A percentile compares a stretch with the other conserved stretches of the same genome.
These are phyloP conservation scores for Cranoglanis bouderius DNA, from an alignment of 2,113 vertebrate genomes.

Conservation along the genomic window DNA sequence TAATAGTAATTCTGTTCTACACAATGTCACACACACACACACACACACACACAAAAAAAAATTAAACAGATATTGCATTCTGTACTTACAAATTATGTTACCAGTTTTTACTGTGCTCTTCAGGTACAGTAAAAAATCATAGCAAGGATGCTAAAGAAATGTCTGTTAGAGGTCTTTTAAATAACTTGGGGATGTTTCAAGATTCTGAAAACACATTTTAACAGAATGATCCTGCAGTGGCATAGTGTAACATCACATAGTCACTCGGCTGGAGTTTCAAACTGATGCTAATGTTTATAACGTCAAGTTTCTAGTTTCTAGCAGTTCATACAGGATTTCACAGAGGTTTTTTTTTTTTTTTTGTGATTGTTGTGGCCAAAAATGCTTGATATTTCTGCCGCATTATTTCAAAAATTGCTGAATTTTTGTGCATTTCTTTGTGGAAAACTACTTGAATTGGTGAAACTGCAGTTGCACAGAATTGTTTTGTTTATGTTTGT, in stretches of 20 bases:
- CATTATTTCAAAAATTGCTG: no score
- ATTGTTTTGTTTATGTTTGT: no score
- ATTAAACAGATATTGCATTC: background rate
- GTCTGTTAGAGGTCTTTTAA: background rate
- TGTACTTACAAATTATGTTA: background rate
- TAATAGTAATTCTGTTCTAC: background rate
- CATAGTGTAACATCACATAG: background rate
- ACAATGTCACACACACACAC: no score
- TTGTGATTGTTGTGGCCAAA: no score
- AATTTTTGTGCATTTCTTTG: no score
- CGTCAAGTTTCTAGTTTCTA: background rate
- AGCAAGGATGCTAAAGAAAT: background rate
- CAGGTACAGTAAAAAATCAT: background rate
- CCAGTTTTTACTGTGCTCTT: no score
- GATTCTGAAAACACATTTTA: background rate
- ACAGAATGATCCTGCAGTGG: background rate
- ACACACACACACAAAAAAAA: no score
- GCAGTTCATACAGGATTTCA: no score
- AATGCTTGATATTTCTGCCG: no score
- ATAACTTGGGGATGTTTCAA: background rate
- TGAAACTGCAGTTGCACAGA: no score
- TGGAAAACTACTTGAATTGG: no score
- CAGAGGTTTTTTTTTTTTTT: no score
- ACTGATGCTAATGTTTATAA: background rate
- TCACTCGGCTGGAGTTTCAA: background rate